These are phyloP conservation scores for Nesoenas mayeri DNA, from an alignment of 2,113 vertebrate species.

Conservation along the genomic window DNA sequence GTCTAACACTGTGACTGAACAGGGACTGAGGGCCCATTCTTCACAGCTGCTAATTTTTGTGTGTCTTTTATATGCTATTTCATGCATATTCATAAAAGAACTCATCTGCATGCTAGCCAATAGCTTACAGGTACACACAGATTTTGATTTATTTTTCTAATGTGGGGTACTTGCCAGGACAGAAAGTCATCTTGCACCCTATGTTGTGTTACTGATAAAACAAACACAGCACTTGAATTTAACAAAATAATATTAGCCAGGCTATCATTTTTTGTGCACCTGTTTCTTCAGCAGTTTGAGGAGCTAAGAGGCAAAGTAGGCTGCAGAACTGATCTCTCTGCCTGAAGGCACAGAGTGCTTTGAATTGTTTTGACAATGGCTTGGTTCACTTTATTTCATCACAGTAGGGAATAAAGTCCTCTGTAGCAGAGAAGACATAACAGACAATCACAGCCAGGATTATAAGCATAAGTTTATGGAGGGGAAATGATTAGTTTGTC, in stretches of 20 bases:
- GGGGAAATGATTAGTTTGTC: not conserved
- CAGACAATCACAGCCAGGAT: not conserved
- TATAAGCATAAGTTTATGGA: not conserved
- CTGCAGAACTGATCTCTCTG: not conserved
- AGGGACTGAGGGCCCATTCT: not conserved
- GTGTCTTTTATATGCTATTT: not conserved
- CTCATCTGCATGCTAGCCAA: not conserved
- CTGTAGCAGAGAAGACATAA: not conserved
- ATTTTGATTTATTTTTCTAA: not conserved
- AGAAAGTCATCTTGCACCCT: not conserved
- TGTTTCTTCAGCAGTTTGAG: not conserved
- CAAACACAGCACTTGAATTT: not conserved
- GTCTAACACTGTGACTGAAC: not conserved
- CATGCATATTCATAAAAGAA: not conserved
- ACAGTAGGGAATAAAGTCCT: slow-evolving; percentile 9
- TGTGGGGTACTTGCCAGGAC: not conserved
- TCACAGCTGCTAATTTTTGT: not conserved
- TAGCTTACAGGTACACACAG: not conserved
- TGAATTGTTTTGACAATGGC: slow-evolving; percentile 18
- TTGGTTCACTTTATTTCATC: slow-evolving; percentile 35
- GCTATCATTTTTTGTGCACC: not conserved
- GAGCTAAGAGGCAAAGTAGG: not conserved
- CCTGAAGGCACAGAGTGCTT: not conserved
- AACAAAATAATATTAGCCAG: not conserved
- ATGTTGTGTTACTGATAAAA: not conserved